These are phyloP conservation scores for Cephonodes hylas DNA, from an alignment of 2,888 invertebrate genomes.

Conservation along the genomic window DNA sequence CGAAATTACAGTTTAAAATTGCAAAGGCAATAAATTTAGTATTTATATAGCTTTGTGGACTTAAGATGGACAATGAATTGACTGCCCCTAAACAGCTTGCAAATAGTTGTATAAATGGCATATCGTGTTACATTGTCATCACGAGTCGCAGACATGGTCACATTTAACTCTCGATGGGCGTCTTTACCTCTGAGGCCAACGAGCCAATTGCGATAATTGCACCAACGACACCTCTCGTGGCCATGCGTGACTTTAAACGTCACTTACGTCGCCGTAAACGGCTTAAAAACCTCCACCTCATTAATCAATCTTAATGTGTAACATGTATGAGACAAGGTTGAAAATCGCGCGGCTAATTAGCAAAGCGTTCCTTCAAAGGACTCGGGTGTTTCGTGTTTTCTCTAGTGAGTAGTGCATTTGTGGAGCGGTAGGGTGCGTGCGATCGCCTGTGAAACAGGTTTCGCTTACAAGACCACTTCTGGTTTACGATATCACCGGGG, in stretches of 20 bases:
- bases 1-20: no score
- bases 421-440: conserved; percentile 59
- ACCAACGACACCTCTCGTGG: conserved; percentile 73
- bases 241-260: conserved; percentile 71
- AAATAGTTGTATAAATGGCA: conserved; percentile 4
- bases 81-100: neutral
- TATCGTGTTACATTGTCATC: conserved; percentile 19
- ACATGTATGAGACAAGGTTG: conserved; percentile 40
- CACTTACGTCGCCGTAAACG: conserved; percentile 45
- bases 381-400: conserved; percentile 56
- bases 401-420: conserved; percentile 49
- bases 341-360: conserved; percentile 40
- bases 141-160: conserved; percentile 24
- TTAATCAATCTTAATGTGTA: conserved; percentile 45
- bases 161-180: conserved; percentile 64
- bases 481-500: conserved; percentile 73
- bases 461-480: conserved; percentile 71
- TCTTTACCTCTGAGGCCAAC: conserved; percentile 69
- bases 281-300: conserved; percentile 39
- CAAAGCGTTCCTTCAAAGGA: conserved; percentile 45
- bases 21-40: neutral
- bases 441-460: conserved; percentile 70
- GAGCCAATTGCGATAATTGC: conserved; percentile 80
- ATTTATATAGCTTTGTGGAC: neutral
- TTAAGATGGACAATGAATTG: neutral